These are phyloP conservation scores for Manacus vitellinus DNA, from an alignment of 2,113 vertebrate species.

Conservation along the genomic window DNA sequence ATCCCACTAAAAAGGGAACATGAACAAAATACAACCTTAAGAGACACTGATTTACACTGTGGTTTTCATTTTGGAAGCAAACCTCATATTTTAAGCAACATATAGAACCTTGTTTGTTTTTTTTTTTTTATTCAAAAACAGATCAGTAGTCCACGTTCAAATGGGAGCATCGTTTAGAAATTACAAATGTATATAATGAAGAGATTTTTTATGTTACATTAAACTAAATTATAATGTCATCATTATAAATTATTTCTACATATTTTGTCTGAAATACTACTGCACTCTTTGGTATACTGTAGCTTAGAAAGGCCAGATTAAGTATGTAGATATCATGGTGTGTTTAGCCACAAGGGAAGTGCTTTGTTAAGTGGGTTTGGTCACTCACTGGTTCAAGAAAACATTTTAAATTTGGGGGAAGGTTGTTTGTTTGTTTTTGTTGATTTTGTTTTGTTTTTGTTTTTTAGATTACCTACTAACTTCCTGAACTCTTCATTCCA, in stretches of 20 bases:
- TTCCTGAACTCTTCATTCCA: background rate
- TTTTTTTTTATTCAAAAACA: background rate
- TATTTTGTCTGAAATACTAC: slow-evolving; percentile 2
- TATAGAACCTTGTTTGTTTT: background rate
- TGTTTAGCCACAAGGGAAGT: background rate
- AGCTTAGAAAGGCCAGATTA: background rate
- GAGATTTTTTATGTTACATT: background rate
- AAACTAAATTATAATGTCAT: background rate
- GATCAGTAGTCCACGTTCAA: background rate
- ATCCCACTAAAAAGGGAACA: background rate
- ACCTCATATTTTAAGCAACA: background rate
- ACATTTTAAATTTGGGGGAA: background rate
- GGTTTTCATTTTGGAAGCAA: background rate
- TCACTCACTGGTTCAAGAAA: background rate
- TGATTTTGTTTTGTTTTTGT: background rate
- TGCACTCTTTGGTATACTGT: background rate
- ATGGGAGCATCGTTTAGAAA: background rate
- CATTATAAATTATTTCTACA: background rate
- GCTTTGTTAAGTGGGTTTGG: background rate
- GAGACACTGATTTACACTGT: background rate
- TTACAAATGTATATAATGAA: background rate
- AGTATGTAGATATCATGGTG: background rate
- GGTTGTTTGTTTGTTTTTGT: no score
- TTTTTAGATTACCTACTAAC: background rate
- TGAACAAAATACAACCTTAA: background rate